Base-by-base conservation (phyloP, 1,140 invertebrate genomes). In the Drosophila sucinea region DNA sequence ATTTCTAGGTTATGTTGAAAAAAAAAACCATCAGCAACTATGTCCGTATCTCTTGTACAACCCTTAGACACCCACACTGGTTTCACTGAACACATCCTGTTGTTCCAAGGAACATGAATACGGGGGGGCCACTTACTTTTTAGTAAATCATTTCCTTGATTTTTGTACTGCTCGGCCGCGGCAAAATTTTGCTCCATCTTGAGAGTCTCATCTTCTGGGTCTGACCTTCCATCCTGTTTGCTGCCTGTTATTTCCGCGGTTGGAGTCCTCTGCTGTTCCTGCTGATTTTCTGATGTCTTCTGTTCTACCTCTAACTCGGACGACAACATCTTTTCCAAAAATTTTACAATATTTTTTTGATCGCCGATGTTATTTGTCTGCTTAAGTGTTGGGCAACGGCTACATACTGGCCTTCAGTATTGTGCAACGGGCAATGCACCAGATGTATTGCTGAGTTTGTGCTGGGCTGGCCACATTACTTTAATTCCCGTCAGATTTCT, bases 141-240 rank as follows among this genome's bases (percentile, higher is more conserved):
- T 91, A 98, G 97, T 91, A 93, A 95, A 83, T 95, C 94, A 93
- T 98, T 98, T 10, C 97, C 97, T 90, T 96, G 93, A 86, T 96
- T 95, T 93, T 98, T 98, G 64, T 95, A 93, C 82, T 95, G 93
- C 92, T 97, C 96, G 7, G 97, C 96, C 85, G 87, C 87, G 79
- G 77, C 73, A 82, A 89, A 86, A 89, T 79, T 58, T 68, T 64
- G 72, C 27, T 84, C 76, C 40, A 57, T 69, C 35, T 84, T 70
- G 27, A 55, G 23, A 30, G 68, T 61, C 32, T 35, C 66, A 55
- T 25, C 72, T 60, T 83, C 67, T 67, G 76, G 47, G 40, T 66
- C 63, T 55, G 79, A 63, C 51, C 44, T 51, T 10, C 23, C 44
- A 51, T 80, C 79, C 51, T 67, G 35, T 38, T 90, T 82, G 55